Evolutionary conservation across 2,113 vertebrate genomes (phyloP).

Genomic region (Andinoacara biseriatus): DNA sequence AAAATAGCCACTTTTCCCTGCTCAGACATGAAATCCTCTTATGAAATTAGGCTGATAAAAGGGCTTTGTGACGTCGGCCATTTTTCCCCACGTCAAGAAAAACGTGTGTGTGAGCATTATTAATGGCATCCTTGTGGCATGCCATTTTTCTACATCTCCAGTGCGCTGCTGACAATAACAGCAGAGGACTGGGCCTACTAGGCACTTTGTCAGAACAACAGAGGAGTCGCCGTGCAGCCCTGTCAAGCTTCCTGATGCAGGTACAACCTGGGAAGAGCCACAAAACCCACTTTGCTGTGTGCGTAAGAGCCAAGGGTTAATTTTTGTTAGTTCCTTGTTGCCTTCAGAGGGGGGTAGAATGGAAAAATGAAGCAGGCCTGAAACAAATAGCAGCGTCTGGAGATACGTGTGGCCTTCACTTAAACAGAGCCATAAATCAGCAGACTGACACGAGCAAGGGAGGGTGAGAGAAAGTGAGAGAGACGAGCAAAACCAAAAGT

Average conservation of each 20-base stretch:
- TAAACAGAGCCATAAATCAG: slow-evolving; percentile 90
- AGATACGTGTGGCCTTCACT: slow-evolving; percentile 86
- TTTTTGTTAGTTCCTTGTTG: slow-evolving; percentile 74
- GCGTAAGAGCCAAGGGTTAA: slow-evolving; percentile 71
- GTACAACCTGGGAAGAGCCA: slow-evolving; percentile 43
- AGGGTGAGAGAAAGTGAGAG: slow-evolving; percentile 27
- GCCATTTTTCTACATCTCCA: slow-evolving; percentile 78
- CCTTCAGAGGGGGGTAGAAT: slow-evolving; percentile 63
- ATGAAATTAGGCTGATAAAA: slow-evolving; percentile 81
- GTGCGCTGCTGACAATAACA: slow-evolving; percentile 54
- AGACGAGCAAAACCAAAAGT: slow-evolving; percentile 54
- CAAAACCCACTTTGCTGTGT: slow-evolving; percentile 53
- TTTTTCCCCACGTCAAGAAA: slow-evolving; percentile 79
- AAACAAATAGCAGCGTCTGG: slow-evolving; percentile 85
- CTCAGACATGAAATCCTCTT: slow-evolving; percentile 76
- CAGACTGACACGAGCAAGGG: slow-evolving; percentile 60
- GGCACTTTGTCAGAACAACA: slow-evolving; percentile 61
- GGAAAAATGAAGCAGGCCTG: slow-evolving; percentile 77
- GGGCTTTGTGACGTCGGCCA: slow-evolving; percentile 74
- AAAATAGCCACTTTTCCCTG: slow-evolving; percentile 75
- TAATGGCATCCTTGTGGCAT: slow-evolving; percentile 81
- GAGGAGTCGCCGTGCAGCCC: slow-evolving; percentile 37
- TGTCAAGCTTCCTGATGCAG: slow-evolving; percentile 49
- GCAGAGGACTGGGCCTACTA: slow-evolving; percentile 37
- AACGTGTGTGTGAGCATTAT: slow-evolving; percentile 82